Evolutionary conservation across 30 jellyfish, hydroid and myxozoan species (phyloP).

Genomic region (Pelagia noctiluca): DNA sequence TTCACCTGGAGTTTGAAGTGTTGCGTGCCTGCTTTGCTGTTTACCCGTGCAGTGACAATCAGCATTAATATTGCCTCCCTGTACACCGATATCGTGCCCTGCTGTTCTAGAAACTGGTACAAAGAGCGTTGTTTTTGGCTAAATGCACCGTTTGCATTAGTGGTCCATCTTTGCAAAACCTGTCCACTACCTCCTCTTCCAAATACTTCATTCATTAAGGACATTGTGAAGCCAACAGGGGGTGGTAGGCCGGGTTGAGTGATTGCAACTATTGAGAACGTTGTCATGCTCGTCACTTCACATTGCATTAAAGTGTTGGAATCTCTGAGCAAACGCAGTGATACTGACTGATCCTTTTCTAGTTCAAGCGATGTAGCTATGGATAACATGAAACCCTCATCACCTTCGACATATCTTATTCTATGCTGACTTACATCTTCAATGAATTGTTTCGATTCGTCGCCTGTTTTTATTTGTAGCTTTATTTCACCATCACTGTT

Average conservation of each 20-base stretch:
- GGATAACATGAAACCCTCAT: conserved; percentile 6
- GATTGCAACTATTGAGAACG: conserved; percentile 15
- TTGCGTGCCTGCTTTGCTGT: background rate
- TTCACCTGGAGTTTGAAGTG: background rate
- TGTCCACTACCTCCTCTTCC: background rate
- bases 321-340: background rate
- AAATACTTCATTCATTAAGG: background rate
- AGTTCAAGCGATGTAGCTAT: conserved; percentile 32
- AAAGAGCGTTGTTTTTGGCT: background rate
- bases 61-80: background rate
- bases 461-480: conserved; percentile 7
- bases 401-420: background rate
- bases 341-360: conserved; percentile 36
- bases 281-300: background rate
- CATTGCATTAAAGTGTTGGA: no score
- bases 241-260: background rate
- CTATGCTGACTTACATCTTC: background rate
- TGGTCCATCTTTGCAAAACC: background rate
- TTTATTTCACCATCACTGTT: background rate
- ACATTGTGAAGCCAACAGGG: conserved; percentile 29
- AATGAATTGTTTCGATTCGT: conserved; percentile 8
- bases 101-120: background rate
- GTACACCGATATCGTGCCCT: background rate
- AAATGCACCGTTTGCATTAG: conserved; percentile 2
- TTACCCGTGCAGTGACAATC: background rate